Conservation (phyloP, 2,888 invertebrate genomes). For the Eupithecia vulgata region DNA sequence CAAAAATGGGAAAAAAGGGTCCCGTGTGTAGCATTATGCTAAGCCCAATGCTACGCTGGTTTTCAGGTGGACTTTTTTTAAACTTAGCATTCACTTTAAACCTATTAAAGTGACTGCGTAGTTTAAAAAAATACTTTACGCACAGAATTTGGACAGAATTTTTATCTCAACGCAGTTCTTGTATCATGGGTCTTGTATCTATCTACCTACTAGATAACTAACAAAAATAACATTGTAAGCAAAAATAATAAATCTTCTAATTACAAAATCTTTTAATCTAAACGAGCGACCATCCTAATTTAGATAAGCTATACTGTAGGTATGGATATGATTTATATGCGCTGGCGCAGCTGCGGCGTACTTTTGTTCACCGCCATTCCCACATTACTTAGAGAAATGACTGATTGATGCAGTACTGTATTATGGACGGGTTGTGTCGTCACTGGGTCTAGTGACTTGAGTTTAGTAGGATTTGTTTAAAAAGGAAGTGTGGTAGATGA, state of each 20-base stretch:
- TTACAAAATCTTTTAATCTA: conserved; percentile 54
- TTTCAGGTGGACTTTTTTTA: too few relatives aligned
- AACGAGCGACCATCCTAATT: conserved; percentile 62
- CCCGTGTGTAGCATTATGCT: too few relatives aligned
- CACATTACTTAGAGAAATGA: conserved; percentile 77
- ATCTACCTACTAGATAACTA: neutral
- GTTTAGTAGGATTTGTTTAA: neutral
- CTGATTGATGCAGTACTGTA: conserved; percentile 62
- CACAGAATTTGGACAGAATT: too few relatives aligned
- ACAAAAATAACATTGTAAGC: neutral
- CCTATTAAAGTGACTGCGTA: too few relatives aligned
- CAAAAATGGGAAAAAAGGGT: too few relatives aligned
- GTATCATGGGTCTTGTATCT: too few relatives aligned
- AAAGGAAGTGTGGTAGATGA: too few relatives aligned
- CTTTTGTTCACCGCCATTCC: conserved; percentile 55
- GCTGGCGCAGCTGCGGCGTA: conserved; percentile 63
- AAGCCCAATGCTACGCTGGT: too few relatives aligned
- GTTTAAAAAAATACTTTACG: too few relatives aligned
- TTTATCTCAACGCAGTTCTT: too few relatives aligned
- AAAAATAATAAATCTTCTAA: conserved; percentile 44
- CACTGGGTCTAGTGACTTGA: neutral
- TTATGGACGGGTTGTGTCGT: conserved; percentile 48
- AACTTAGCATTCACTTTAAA: too few relatives aligned
- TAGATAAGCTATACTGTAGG: conserved; percentile 61
- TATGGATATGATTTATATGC: conserved; percentile 72